These are phyloP conservation scores for Brachionus koreanus DNA, from an alignment of 1,140 invertebrate genomes.

Conservation along the genomic window DNA sequence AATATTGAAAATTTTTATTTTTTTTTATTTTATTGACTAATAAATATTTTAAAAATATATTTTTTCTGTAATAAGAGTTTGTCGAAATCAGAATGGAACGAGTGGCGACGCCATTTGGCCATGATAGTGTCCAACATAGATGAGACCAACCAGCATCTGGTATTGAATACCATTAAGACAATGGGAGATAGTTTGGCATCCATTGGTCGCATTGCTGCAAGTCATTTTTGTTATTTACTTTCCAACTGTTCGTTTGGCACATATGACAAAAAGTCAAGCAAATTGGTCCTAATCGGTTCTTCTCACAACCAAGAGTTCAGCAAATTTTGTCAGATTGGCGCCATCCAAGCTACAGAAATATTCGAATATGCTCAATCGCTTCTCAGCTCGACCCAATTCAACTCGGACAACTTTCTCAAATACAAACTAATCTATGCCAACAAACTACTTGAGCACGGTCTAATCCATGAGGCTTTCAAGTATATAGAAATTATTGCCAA, in stretches of 20 bases:
- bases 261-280: slow-evolving; percentile 63
- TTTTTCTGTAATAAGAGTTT: slow-evolving; percentile 60
- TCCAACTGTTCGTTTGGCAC: slow-evolving; percentile 72
- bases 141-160: slow-evolving; percentile 71
- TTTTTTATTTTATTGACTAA: too few species aligned
- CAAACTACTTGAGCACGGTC: slow-evolving; percentile 73
- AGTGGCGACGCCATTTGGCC: slow-evolving; percentile 89
- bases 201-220: slow-evolving; percentile 71
- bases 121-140: slow-evolving; percentile 83
- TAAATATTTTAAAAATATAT: background rate
- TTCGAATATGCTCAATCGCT: slow-evolving; percentile 85
- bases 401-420: slow-evolving; percentile 65
- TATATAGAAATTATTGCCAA: slow-evolving; percentile 42
- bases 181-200: slow-evolving; percentile 66
- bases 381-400: slow-evolving; percentile 67
- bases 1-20: too few species aligned
- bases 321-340: slow-evolving; percentile 73
- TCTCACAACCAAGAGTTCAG: slow-evolving; percentile 56
- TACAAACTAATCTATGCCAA: slow-evolving; percentile 65
- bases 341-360: slow-evolving; percentile 86
- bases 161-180: slow-evolving; percentile 74
- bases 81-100: slow-evolving; percentile 81
- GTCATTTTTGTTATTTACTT: slow-evolving; percentile 88
- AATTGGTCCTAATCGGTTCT: slow-evolving; percentile 75
- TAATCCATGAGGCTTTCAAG: slow-evolving; percentile 64